Conservation (phyloP, 2,797 vertebrate species). For the Alfaro cultratus region DNA sequence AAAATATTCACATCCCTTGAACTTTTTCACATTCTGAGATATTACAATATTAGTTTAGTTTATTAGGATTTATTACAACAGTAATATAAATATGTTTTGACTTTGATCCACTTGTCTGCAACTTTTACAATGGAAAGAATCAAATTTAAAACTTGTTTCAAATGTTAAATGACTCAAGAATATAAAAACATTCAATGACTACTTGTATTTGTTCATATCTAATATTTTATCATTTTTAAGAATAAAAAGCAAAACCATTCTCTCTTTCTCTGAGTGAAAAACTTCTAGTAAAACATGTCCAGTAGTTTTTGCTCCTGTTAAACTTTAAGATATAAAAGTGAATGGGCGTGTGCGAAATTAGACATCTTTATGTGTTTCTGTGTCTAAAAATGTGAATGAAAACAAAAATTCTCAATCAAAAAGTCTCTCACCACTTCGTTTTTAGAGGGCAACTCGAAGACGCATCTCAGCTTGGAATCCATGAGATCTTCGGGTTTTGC, state of each 20-base stretch:
- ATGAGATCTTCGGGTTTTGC: conserved; percentile 98
- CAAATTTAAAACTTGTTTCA: not conserved
- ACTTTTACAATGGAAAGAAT: not conserved
- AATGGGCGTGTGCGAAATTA: not conserved
- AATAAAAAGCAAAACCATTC: not conserved
- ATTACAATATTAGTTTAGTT: not conserved
- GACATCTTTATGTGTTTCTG: not conserved
- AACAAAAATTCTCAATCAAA: not conserved
- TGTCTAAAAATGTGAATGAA: not conserved
- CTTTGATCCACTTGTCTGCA: not conserved
- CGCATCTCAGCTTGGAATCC: conserved; percentile 99
- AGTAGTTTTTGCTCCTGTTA: not conserved
- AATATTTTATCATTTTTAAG: not conserved
- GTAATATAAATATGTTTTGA: not conserved
- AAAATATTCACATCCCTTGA: not conserved
- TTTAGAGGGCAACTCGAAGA: conserved; percentile 97
- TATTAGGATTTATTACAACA: too few relatives aligned
- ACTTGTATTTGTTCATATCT: not conserved
- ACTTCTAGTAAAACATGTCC: not conserved
- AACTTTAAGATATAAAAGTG: not conserved
- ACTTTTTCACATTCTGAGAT: not conserved
- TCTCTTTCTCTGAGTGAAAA: not conserved
- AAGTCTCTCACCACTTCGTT: conserved; percentile 92
- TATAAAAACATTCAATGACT: not conserved
- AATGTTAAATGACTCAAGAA: not conserved